Percentiles rank a stretch among this genome's conserved stretches.
Conservation (phyloP, 2,797 vertebrate species). For the Rhynchonycteris naso region DNA sequence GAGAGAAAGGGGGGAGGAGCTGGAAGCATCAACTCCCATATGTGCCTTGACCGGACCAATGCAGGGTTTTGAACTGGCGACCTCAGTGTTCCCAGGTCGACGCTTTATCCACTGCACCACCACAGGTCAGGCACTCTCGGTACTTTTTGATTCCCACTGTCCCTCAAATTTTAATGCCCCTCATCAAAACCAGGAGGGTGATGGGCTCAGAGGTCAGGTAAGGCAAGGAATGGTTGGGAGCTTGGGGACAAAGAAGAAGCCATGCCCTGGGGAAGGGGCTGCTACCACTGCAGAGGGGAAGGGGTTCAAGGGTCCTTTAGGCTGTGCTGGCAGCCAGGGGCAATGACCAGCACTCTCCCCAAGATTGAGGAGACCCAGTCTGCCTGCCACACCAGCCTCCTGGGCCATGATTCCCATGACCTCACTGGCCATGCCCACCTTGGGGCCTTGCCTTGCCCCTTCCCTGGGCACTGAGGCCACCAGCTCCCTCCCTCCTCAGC, state of each 20-base stretch:
- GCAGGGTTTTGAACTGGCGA: too few relatives aligned
- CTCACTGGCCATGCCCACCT: not conserved
- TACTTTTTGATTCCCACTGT: too few relatives aligned
- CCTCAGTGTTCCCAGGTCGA: too few relatives aligned
- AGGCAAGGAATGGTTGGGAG: not conserved
- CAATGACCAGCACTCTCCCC: not conserved
- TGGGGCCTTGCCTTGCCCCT: not conserved
- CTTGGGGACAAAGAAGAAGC: not conserved
- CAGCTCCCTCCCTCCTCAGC: too few relatives aligned
- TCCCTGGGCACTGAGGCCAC: not conserved
- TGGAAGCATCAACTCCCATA: too few relatives aligned
- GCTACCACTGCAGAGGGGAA: not conserved
- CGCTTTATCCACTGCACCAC: too few relatives aligned
- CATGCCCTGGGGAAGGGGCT: not conserved
- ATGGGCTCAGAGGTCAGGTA: not conserved
- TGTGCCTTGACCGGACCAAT: too few relatives aligned
- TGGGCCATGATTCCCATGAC: fast-evolving
- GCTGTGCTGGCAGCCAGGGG: not conserved
- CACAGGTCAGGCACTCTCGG: too few relatives aligned
- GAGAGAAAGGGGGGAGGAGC: too few relatives aligned
- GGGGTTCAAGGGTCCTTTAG: not conserved
- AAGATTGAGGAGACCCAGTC: not conserved
- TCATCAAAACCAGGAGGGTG: not conserved
- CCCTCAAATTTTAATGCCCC: too few relatives aligned
- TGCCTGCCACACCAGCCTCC: not conserved